Base-by-base conservation (phyloP, 1,140 invertebrate species). In the Brachystomella parvula region DNA sequence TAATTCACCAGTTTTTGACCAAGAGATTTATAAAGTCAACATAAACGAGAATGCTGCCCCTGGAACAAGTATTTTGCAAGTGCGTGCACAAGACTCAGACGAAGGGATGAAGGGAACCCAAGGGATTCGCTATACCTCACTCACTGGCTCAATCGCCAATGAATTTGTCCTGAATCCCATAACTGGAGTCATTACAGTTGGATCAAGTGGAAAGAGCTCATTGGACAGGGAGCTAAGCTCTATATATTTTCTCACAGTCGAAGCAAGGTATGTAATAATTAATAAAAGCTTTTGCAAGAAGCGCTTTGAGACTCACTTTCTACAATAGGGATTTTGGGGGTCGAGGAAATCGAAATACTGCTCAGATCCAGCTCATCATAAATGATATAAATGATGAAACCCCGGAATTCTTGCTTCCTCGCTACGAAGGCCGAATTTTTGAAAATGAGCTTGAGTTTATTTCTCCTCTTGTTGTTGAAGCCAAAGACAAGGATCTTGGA, bases 201-300 rank as follows among this genome's bases (percentile, higher is more conserved):
- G 88, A 75, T 73, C 73, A 35, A 81, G 86, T 0, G 88, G 87
- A 0, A 84, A 83, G 15, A 78, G 85, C 1, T 84, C 82, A 64
- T 92, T 96, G 74, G 94, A 97, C 78, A 81, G 94, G 31, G 94
- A 98, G 78, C 82, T 89, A 30, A 83, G 90, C 12, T 85, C 89
- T 0, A 83, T 87, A 6, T 92, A 95, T 80, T 95, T 89, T 79
- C 79, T 98, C 2, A 96, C 91, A 0, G 87, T 94, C 0, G 94
- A 96, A 77, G 94, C 93, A 0, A 81, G 90, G 71, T 94, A 97
- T 76, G 87, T 90, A n/a, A n/a, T n/a, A n/a, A n/a, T 30, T 29
- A 63, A 47, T 15, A 63, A 63, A 28, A 47, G 32, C 26, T 28
- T 59, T 19, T n/a, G 47, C 32, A 32, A 31, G 15, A 24, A 60